Evolutionary conservation across 2,888 invertebrate species (phyloP).

Genomic region (Priocnemis perturbator): DNA sequence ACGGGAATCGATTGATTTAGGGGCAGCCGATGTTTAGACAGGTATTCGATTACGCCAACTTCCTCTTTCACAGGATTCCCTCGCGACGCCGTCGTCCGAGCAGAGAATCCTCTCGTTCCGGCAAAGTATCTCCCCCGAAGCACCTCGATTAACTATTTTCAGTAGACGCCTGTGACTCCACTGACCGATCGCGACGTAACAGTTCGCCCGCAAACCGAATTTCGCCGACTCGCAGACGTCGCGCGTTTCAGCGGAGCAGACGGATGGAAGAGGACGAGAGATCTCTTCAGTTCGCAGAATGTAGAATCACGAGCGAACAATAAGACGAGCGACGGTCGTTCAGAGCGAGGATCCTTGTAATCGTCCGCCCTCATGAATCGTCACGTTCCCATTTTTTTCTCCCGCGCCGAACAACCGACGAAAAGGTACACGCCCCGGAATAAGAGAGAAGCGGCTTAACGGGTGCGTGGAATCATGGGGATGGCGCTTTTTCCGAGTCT

Average conservation of each 20-base stretch:
- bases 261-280: neutral
- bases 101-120: neutral
- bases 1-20: conserved; percentile 42
- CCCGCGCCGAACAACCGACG: neutral
- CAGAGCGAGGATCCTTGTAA: neutral
- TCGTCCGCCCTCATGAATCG: neutral
- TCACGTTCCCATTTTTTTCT: neutral
- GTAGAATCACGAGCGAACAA: neutral
- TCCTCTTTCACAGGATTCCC: neutral
- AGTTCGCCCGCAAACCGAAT: neutral
- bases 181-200: neutral
- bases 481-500: too few relatives aligned
- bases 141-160: conserved; percentile 13
- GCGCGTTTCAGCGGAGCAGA: too few relatives aligned
- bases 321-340: neutral
- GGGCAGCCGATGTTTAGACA: conserved; percentile 39
- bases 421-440: neutral
- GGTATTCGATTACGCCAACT: conserved; percentile 38
- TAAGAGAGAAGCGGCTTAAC: too few relatives aligned
- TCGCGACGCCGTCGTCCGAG: neutral
- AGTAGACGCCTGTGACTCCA: too few relatives aligned
- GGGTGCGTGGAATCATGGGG: too few relatives aligned
- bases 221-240: too few relatives aligned
- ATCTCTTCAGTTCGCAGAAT: neutral
- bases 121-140: neutral